Conservation (phyloP, 2,113 vertebrate species). For the Hipposideros armiger region DNA sequence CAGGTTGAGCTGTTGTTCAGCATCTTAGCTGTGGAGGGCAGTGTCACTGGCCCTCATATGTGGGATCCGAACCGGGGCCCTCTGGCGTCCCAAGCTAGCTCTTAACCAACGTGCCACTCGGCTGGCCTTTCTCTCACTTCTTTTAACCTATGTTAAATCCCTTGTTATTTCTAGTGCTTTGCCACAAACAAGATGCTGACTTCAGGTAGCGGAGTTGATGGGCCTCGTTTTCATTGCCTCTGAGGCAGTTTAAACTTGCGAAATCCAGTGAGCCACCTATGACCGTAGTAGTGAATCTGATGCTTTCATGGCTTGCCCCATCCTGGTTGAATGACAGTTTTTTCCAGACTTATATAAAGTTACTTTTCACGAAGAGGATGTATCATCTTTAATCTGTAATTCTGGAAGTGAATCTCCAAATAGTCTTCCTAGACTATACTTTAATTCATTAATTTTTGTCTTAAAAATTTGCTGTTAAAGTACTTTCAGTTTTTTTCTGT, state of each 20-base stretch:
- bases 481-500: conserved; percentile 39
- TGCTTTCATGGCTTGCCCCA: not conserved
- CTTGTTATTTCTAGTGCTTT: not conserved
- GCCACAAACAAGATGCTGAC: not conserved
- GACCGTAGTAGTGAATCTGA: not conserved
- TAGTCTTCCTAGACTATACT: not conserved
- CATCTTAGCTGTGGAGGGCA: too few relatives aligned
- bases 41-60: too few relatives aligned
- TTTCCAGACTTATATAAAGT: not conserved
- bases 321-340: conserved; percentile 27
- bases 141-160: not conserved
- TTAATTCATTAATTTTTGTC: not conserved
- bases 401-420: not conserved
- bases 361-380: not conserved
- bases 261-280: not conserved
- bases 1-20: too few relatives aligned
- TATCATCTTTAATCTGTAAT: not conserved
- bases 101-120: too few relatives aligned
- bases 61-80: too few relatives aligned
- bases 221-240: not conserved
- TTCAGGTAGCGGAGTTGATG: not conserved
- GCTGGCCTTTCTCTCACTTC: not conserved
- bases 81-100: too few relatives aligned
- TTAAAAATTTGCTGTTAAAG: conserved; percentile 36
- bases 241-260: not conserved